Evolutionary conservation across 2,113 vertebrate species (phyloP), one percentile per base, ranked within the genome.

Genomic region (Nymphicus hollandicus): DNA sequence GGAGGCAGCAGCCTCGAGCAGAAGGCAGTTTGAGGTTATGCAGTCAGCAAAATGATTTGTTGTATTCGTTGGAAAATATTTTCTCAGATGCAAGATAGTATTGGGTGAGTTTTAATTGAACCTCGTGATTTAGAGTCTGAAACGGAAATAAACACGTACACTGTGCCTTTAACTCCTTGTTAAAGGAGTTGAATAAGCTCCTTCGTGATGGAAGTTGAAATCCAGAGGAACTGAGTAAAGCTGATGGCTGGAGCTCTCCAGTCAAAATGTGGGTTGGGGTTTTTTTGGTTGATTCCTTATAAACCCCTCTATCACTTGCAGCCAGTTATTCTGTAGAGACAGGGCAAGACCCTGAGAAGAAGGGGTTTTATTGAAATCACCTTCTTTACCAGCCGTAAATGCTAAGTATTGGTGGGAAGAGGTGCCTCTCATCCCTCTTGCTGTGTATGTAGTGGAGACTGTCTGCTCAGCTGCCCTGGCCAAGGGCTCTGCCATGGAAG

Each of bases 61-160:
- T 73, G 25, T 64, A 31, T 77, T 88, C 2, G 1, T 4, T 86
- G 46, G 55, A 50, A 93, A 91, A 74, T 72, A 3, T 47, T n/a
- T 44, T 92, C 28, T 60, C 22, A 22, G 55, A 58, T 56, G 23
- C 46, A 78, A 46, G 89, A 47, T 22, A 89, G 31, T 41, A 18
- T 47, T 91, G 63, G 50, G 53, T 47, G 82, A 84, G 50, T 95
- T 96, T 96, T 91, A 79, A 64, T 28, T 78, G 49, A 76, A 39
- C 60, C 56, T 80, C 39, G 16, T 18, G 55, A 55, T 69, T 69
- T 37, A 52, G 19, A 52, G 35, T 50, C 39, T 76, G 73, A 66
- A 74, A 55, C 65, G 22, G 52, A 76, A 81, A 33, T 64, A 78
- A 49, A 64, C 41, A 33, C 3, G 12, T 9, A 20, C 0, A 1